Conservation (phyloP, 2,888 invertebrate genomes). For the Mimas tiliae region DNA sequence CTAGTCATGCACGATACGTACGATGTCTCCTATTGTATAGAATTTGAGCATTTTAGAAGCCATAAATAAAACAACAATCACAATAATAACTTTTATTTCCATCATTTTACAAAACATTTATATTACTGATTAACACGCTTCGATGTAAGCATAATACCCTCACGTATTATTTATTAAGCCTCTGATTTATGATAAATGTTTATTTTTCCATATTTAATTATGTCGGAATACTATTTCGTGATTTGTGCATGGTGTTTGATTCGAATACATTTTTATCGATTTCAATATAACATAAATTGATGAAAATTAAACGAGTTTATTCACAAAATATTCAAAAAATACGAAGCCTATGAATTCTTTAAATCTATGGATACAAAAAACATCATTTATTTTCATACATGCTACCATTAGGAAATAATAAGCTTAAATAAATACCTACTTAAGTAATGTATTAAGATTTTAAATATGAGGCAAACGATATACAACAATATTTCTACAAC, state of each 20-base stretch:
- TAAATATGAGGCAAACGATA: neutral
- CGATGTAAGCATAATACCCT: conserved; percentile 44
- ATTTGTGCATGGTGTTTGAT: conserved; percentile 16
- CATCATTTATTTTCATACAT: no score
- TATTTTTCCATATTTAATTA: neutral
- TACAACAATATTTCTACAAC: neutral
- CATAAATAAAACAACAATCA: conserved; percentile 18
- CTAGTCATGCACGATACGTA: no score
- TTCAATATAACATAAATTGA: neutral
- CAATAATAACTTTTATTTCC: conserved; percentile 26
- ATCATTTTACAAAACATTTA: conserved; percentile 38
- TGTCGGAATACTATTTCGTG: no score
- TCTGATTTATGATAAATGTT: neutral
- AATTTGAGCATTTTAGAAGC: neutral
- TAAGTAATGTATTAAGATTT: neutral
- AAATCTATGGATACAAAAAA: no score
- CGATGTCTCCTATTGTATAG: neutral
- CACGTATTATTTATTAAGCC: conserved; percentile 14
- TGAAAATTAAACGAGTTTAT: neutral
- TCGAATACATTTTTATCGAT: neutral
- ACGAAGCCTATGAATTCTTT: neutral
- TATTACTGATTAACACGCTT: conserved; percentile 41
- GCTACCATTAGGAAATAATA: no score
- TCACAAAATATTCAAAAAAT: neutral
- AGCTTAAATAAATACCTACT: neutral